A percentile compares a stretch with the other conserved stretches of the same genome.
These are phyloP conservation scores for Lordiphosa fenestrarum DNA, from an alignment of 2,888 invertebrate species.

Conservation along the genomic window DNA sequence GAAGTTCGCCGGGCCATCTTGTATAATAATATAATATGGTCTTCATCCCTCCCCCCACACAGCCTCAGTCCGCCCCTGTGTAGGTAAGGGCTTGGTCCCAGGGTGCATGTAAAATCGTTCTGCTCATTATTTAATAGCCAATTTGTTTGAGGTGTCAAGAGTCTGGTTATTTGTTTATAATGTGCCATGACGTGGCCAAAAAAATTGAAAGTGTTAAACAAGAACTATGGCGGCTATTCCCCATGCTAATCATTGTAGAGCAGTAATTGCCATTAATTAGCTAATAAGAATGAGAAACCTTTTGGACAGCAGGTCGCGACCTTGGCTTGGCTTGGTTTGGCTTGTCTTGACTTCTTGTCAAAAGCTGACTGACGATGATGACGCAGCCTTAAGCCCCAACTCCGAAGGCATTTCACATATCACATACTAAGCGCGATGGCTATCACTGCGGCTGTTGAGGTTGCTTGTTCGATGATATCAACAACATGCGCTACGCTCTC, in stretches of 20 bases:
- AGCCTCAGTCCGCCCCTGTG: not conserved
- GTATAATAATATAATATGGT: too few relatives aligned
- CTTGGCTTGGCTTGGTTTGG: conserved; percentile 7
- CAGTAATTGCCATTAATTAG: conserved; percentile 25
- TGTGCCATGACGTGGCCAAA: conserved; percentile 51
- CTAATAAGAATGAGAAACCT: not conserved
- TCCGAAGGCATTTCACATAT: conserved; percentile 33
- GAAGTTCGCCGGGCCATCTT: too few relatives aligned
- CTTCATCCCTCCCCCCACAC: too few relatives aligned
- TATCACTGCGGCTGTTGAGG: conserved; percentile 19
- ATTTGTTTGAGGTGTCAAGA: conserved; percentile 61
- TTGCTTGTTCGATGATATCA: conserved; percentile 67
- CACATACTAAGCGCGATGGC: conserved; percentile 38
- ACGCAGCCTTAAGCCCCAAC: conserved; percentile 13
- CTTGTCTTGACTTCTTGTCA: not conserved
- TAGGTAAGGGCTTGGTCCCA: conserved; percentile 5
- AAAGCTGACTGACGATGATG: conserved; percentile 12
- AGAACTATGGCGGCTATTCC: conserved; percentile 34
- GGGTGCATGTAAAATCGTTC: conserved; percentile 45
- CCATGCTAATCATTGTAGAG: conserved; percentile 14
- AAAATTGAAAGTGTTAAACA: conserved; percentile 46
- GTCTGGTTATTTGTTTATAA: conserved; percentile 36
- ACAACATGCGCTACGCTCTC: conserved; percentile 52
- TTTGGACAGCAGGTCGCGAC: not conserved
- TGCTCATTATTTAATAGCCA: conserved; percentile 51